Conservation (phyloP, 2,797 vertebrate species). For the Pagetopsis macropterus region DNA sequence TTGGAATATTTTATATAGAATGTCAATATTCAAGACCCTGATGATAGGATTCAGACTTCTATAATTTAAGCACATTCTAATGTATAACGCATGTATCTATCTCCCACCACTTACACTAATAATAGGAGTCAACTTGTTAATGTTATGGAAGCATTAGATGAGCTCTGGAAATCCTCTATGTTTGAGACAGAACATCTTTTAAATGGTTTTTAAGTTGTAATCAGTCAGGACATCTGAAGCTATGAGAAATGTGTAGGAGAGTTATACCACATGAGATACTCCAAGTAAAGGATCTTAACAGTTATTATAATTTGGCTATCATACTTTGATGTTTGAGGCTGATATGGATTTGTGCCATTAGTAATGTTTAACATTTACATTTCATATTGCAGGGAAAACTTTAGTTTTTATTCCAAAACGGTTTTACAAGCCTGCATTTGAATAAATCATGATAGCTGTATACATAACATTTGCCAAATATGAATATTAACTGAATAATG, state of each 20-base stretch:
- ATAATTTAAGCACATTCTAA: not conserved
- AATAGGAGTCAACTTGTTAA: not conserved
- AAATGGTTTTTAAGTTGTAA: not conserved
- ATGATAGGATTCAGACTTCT: conserved; percentile 15
- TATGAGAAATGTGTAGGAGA: not conserved
- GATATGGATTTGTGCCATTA: not conserved
- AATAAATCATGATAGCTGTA: too few species aligned
- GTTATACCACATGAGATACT: not conserved
- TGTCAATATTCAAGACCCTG: conserved; percentile 25
- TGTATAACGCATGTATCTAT: not conserved
- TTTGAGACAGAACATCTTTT: conserved; percentile 17
- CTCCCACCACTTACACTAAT: not conserved
- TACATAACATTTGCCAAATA: too few species aligned
- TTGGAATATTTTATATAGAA: conserved; percentile 42
- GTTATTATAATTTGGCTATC: not conserved
- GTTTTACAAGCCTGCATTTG: too few species aligned
- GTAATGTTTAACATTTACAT: too few species aligned
- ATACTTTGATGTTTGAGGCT: not conserved
- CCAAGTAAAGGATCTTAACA: not conserved
- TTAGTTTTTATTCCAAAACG: too few species aligned
- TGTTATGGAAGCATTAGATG: not conserved
- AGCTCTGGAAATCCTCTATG: not conserved
- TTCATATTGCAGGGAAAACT: too few species aligned
- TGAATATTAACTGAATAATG: too few species aligned
- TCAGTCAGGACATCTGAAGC: conserved; percentile 10